A percentile compares a stretch with the other conserved stretches of the same genome.
These are phyloP conservation scores for Tenualosa thibaudeaui DNA, from an alignment of 2,797 vertebrate genomes.

Conservation along the genomic window DNA sequence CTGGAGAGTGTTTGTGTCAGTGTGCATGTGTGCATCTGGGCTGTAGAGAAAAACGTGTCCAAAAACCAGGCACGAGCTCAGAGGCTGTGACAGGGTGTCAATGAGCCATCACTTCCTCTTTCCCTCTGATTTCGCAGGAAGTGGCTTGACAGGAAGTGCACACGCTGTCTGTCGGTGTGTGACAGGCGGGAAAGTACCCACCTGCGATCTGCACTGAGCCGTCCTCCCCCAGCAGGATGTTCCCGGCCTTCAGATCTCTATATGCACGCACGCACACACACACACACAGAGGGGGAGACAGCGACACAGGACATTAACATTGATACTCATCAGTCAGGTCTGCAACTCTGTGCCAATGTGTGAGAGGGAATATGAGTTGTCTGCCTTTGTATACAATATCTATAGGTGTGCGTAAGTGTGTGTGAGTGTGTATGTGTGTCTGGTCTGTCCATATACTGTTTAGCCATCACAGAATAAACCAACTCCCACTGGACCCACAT, in stretches of 20 bases:
- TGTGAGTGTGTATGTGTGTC: constrained; percentile 7
- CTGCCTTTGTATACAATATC: not conserved
- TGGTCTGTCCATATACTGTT: not conserved
- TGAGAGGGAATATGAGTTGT: not conserved
- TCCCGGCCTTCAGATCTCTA: constrained; percentile 98
- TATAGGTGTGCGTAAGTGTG: not conserved
- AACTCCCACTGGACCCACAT: not conserved
- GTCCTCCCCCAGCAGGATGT: constrained; percentile 96
- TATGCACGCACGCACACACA: not conserved
- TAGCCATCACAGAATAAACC: not conserved
- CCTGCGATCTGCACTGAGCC: constrained; percentile 98
- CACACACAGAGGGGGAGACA: not conserved
- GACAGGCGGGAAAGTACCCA: constrained; percentile 57
- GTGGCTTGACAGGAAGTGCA: not conserved
- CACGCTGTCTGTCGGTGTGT: not conserved
- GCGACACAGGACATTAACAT: constrained; percentile 29
- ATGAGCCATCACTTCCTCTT: constrained; percentile 8
- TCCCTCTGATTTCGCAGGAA: not conserved
- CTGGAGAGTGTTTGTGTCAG: not conserved
- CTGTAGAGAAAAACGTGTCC: not conserved
- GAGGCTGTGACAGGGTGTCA: not conserved
- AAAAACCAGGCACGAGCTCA: not conserved
- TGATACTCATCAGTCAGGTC: not conserved
- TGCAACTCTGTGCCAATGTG: not conserved
- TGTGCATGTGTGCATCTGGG: not conserved